Conservation (phyloP, 1,140 invertebrate genomes). For the Formica selysi region DNA sequence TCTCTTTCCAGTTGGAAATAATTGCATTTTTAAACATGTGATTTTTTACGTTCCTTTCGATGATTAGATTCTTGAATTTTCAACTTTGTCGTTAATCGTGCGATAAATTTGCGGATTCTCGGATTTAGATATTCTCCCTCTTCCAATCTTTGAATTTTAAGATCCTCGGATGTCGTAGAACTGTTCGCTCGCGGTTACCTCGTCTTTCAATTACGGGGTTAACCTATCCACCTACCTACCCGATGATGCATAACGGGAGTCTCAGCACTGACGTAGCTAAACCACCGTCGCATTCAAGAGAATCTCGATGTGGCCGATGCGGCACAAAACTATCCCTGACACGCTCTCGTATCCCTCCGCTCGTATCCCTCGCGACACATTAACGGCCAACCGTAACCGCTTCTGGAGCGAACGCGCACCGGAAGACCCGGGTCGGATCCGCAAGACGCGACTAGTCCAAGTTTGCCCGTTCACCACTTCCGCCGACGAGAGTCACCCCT, state of each 20-base stretch:
- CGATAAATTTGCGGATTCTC: slow-evolving; percentile 12
- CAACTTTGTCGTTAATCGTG: neutral
- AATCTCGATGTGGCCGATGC: slow-evolving; percentile 19
- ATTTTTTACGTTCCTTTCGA: neutral
- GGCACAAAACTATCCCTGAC: slow-evolving; percentile 50
- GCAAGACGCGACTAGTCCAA: slow-evolving; percentile 70
- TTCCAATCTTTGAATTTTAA: neutral
- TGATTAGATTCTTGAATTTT: neutral
- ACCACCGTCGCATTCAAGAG: neutral
- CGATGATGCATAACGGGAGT: slow-evolving; percentile 13
- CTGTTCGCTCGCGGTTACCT: neutral
- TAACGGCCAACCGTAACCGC: slow-evolving; percentile 57
- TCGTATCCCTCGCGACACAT: neutral
- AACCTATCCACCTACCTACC: neutral
- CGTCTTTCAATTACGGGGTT: neutral
- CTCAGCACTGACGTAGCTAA: neutral
- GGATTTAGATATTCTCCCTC: neutral
- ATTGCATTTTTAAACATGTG: neutral
- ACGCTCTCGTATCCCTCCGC: neutral
- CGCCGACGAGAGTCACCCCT: slow-evolving; percentile 65
- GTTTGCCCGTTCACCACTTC: slow-evolving; percentile 73
- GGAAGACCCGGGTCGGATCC: slow-evolving; percentile 54
- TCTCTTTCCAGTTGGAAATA: neutral
- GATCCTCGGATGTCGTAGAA: neutral
- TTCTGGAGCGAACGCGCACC: slow-evolving; percentile 51